Evolutionary conservation across 2,113 vertebrate species (phyloP).

Genomic region (Oncorhynchus masou): DNA sequence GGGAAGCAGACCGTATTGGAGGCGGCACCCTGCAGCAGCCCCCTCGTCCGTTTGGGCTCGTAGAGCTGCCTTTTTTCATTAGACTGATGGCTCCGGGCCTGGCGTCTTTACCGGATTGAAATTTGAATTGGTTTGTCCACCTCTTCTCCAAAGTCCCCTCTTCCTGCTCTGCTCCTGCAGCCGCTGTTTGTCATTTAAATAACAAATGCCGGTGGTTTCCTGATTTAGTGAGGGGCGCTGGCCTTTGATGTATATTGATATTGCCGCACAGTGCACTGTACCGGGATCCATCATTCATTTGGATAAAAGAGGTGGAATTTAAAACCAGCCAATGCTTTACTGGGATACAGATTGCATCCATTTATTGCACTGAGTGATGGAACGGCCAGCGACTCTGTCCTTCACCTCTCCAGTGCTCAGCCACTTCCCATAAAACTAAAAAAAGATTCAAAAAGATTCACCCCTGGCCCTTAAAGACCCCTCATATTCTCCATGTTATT

Average conservation of each 20-base stretch:
- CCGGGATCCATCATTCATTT: constrained; percentile 79
- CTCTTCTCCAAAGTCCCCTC: constrained; percentile 55
- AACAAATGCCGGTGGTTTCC: constrained; percentile 75
- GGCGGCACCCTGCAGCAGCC: constrained; percentile 38
- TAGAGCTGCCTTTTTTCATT: constrained; percentile 73
- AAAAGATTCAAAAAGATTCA: constrained; percentile 64
- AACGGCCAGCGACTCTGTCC: constrained; percentile 71
- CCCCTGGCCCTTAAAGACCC: constrained; percentile 62
- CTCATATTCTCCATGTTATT: constrained; percentile 10
- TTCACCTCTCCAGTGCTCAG: constrained; percentile 72
- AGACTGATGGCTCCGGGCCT: constrained; percentile 62
- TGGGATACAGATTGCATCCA: constrained; percentile 82
- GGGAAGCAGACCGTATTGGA: constrained; percentile 29
- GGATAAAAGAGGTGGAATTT: constrained; percentile 83
- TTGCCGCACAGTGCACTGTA: constrained; percentile 68
- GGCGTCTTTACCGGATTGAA: constrained; percentile 69
- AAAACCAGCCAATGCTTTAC: constrained; percentile 79
- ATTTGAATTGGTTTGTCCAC: constrained; percentile 78
- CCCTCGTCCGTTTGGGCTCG: constrained; percentile 43
- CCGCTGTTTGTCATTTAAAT: constrained; percentile 80
- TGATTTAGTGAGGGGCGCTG: constrained; percentile 78
- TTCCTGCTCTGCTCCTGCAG: constrained; percentile 42
- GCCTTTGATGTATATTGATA: constrained; percentile 82
- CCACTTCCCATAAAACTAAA: constrained; percentile 72
- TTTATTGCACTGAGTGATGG: constrained; percentile 83